A percentile compares a stretch with the other conserved stretches of the same genome.
Conservation (phyloP, 2,797 vertebrate genomes). For the Chrysocyon brachyurus region DNA sequence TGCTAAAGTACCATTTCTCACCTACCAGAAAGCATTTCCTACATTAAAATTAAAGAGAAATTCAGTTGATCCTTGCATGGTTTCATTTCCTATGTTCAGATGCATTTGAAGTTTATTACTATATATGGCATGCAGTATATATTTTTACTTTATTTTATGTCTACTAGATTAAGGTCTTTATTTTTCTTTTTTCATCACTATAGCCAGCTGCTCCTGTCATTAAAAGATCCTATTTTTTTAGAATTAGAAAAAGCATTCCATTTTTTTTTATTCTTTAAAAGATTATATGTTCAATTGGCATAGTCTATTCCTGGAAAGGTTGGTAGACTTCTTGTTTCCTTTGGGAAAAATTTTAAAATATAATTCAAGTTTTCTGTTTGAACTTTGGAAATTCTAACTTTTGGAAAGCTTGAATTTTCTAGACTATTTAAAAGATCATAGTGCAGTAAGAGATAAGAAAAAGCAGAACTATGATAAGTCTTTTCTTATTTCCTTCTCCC, state of each 20-base stretch:
- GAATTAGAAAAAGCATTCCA: background rate
- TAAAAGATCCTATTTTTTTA: background rate
- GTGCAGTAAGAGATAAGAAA: background rate
- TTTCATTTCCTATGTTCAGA: background rate
- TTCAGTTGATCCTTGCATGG: background rate
- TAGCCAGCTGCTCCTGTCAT: background rate
- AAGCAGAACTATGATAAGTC: background rate
- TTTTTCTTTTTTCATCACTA: background rate
- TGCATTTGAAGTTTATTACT: background rate
- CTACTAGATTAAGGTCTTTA: background rate
- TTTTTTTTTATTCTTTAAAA: background rate
- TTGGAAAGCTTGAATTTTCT: background rate
- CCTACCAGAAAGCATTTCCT: background rate
- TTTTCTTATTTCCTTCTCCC: background rate
- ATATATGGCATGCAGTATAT: background rate
- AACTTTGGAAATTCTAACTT: background rate
- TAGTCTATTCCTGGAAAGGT: background rate
- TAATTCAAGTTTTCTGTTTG: background rate
- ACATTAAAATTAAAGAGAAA: background rate
- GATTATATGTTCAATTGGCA: background rate
- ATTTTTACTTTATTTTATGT: background rate
- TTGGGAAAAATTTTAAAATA: background rate
- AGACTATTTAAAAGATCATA: background rate
- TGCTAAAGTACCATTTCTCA: background rate
- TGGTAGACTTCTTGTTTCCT: background rate